Conservation (phyloP, 2,113 vertebrate species). For the Triplophysa tibetana region DNA sequence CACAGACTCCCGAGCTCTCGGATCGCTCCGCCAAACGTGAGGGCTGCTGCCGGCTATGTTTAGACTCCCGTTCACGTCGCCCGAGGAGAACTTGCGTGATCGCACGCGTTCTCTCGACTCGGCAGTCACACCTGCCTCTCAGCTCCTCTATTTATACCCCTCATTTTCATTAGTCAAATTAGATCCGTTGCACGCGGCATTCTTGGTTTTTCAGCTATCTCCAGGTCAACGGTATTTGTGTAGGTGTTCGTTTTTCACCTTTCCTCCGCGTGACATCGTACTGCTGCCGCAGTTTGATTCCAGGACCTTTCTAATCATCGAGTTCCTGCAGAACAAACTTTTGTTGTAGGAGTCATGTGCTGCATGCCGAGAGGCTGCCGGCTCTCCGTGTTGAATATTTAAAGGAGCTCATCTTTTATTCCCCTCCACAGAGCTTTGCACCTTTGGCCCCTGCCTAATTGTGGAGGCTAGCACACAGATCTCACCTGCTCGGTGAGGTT, state of each 20-base stretch:
- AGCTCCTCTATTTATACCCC: conserved; percentile 2
- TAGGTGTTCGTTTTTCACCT: neutral
- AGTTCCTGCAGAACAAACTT: conserved; percentile 51
- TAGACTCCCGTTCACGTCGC: neutral
- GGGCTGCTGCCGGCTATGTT: conserved; percentile 25
- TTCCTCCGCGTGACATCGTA: conserved; percentile 35
- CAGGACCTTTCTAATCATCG: conserved; percentile 45
- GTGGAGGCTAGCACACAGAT: conserved; percentile 39
- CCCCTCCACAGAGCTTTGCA: conserved; percentile 44
- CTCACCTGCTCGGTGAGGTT: conserved; percentile 46
- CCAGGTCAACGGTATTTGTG: neutral
- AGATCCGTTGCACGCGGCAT: conserved; percentile 3
- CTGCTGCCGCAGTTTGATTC: conserved; percentile 34
- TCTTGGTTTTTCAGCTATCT: neutral
- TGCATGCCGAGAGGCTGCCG: conserved; percentile 51
- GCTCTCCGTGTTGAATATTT: conserved; percentile 54
- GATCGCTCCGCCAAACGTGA: neutral
- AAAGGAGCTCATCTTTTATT: conserved; percentile 54
- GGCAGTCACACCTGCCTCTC: conserved; percentile 20
- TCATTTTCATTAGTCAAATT: conserved; percentile 29
- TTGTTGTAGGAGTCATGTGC: conserved; percentile 42
- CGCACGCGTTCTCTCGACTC: neutral
- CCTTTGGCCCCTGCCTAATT: conserved; percentile 58
- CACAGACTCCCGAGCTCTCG: neutral
- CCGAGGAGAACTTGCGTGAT: neutral